A percentile compares a stretch with the other conserved stretches of the same genome.
These are phyloP conservation scores for Meliscaeva auricollis DNA, from an alignment of 2,888 invertebrate species.

Conservation along the genomic window DNA sequence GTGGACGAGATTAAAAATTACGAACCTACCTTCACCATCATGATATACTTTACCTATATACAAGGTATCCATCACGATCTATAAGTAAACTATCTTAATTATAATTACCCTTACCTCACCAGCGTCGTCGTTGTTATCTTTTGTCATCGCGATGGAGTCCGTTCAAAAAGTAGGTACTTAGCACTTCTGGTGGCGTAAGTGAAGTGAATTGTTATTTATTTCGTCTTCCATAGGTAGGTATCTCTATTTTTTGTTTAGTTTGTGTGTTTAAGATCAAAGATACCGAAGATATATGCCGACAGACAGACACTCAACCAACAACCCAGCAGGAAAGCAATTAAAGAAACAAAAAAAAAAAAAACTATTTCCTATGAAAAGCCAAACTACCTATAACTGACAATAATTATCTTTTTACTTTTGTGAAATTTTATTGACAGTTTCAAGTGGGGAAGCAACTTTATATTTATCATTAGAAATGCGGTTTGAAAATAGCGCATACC, in stretches of 20 bases:
- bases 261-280: constrained; percentile 66
- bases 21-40: neutral
- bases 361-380: constrained; percentile 50
- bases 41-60: neutral
- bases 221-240: neutral
- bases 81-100: constrained; percentile 38
- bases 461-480: constrained; percentile 28
- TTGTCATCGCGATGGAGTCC: neutral
- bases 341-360: constrained; percentile 38
- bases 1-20: constrained; percentile 42
- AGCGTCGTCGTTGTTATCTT: too few species aligned
- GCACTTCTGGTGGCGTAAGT: constrained; percentile 38
- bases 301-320: constrained; percentile 17
- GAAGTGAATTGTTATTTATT: constrained; percentile 32
- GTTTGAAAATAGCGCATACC: constrained; percentile 36
- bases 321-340: constrained; percentile 57
- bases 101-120: constrained; percentile 43
- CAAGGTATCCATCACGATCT: neutral
- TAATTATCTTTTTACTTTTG: constrained; percentile 27
- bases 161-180: constrained; percentile 38
- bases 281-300: constrained; percentile 56
- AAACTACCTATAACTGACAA: constrained; percentile 41
- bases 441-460: constrained; percentile 54
- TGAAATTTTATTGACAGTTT: constrained; percentile 49
- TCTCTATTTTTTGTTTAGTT: constrained; percentile 30